phyloP scores from a whole-genome alignment of 1,140 invertebrate genomes.

The Microplitis mediator region DNA sequence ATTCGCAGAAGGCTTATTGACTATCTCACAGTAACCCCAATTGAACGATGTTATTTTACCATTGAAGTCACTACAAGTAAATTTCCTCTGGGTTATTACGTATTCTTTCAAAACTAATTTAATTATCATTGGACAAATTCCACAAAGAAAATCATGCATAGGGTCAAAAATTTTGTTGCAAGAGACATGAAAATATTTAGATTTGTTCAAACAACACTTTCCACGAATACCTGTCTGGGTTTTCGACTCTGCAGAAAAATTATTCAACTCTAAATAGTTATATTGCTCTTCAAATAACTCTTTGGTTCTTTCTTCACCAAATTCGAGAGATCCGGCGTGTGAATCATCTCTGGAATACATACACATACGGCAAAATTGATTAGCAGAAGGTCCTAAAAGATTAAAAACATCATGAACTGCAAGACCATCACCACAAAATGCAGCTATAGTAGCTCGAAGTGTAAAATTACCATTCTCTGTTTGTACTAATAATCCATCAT shows the following conservation, averaged over 20 bases:
- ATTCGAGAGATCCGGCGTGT: too few relatives aligned
- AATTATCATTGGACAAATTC: slow-evolving; percentile 31
- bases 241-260: slow-evolving; percentile 20
- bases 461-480: too few relatives aligned
- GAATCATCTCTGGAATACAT: too few relatives aligned
- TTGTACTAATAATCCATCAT: too few relatives aligned
- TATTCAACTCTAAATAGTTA: not conserved
- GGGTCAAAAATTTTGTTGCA: slow-evolving; percentile 35
- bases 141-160: slow-evolving; percentile 36
- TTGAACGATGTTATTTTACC: slow-evolving; percentile 31
- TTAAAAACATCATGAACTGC: too few relatives aligned
- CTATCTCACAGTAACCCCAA: slow-evolving; percentile 34
- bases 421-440: too few relatives aligned
- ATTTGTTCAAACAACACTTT: slow-evolving; percentile 29
- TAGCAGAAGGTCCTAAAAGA: too few relatives aligned
- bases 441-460: too few relatives aligned
- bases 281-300: too few relatives aligned
- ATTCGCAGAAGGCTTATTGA: slow-evolving; percentile 41
- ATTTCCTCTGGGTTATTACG: slow-evolving; percentile 16
- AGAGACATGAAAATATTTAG: slow-evolving; percentile 33
- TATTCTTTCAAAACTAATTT: slow-evolving; percentile 29
- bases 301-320: too few relatives aligned
- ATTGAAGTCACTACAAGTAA: slow-evolving; percentile 32
- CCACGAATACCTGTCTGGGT: slow-evolving; percentile 30
- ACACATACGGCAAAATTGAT: too few relatives aligned